Percentiles rank a stretch among this genome's conserved stretches.
Evolutionary conservation across 2,888 invertebrate species (phyloP).

Genomic region (Andrena bicolor): DNA sequence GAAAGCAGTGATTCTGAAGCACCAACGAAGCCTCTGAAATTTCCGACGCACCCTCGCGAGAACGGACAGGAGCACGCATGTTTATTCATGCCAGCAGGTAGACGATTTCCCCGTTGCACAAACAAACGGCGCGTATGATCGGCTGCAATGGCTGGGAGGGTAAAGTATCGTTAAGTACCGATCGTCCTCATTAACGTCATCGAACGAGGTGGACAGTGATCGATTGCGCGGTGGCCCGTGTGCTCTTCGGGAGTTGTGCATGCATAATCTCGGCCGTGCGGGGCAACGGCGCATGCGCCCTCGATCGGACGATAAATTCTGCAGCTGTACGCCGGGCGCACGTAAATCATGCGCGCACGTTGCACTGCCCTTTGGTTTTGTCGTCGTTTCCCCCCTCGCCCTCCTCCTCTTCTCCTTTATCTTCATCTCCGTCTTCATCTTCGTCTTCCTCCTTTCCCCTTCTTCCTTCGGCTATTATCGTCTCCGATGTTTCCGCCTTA

Average conservation of each 20-base stretch:
- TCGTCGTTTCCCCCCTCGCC: neutral
- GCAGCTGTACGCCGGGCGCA: slow-evolving; percentile 48
- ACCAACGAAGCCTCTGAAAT: neutral
- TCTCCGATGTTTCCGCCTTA: slow-evolving; percentile 50
- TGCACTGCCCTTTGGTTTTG: slow-evolving; percentile 40
- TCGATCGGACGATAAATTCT: slow-evolving; percentile 68
- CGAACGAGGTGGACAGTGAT: slow-evolving; percentile 73
- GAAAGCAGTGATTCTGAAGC: neutral
- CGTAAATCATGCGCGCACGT: slow-evolving; percentile 71
- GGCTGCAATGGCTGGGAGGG: slow-evolving; percentile 27
- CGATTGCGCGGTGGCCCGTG: slow-evolving; percentile 56
- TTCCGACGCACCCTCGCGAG: neutral
- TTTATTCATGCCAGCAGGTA: slow-evolving; percentile 16
- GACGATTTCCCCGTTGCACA: slow-evolving; percentile 24
- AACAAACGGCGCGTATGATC: slow-evolving; percentile 39
- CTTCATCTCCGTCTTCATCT: neutral
- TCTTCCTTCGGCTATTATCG: slow-evolving; percentile 27
- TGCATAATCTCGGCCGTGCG: slow-evolving; percentile 39
- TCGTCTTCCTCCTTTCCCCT: slow-evolving; percentile 5
- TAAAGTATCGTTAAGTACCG: slow-evolving; percentile 54
- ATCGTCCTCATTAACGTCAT: slow-evolving; percentile 76
- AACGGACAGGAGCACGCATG: slow-evolving; percentile 3
- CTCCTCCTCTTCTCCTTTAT: neutral
- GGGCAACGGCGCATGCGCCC: slow-evolving; percentile 39
- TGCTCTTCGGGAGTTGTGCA: slow-evolving; percentile 43